A percentile compares a stretch with the other conserved stretches of the same genome.
Conservation (phyloP, 2,888 invertebrate species). For the Lamellibrachia satsuma region DNA sequence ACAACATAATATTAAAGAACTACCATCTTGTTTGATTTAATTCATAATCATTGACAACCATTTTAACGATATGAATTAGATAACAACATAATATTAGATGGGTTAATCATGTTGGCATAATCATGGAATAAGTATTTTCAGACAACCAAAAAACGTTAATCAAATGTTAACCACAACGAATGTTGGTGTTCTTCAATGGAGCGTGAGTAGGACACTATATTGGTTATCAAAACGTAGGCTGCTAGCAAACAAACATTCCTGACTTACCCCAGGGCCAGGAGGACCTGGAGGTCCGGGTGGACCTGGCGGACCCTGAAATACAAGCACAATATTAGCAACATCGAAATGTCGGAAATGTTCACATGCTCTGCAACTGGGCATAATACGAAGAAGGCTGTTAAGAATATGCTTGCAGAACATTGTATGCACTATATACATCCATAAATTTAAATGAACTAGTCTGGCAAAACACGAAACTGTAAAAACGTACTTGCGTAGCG, state of each 20-base stretch:
- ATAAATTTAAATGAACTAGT: too few relatives aligned
- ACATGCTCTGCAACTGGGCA: too few relatives aligned
- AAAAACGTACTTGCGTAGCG: too few relatives aligned
- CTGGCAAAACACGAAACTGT: too few relatives aligned
- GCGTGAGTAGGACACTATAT: neutral
- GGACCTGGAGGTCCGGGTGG: constrained; percentile 68
- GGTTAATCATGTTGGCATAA: neutral
- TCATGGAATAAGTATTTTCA: neutral
- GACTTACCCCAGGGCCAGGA: constrained; percentile 30
- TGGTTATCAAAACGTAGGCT: neutral
- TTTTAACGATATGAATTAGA: neutral
- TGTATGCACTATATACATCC: too few relatives aligned
- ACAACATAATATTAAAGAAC: neutral
- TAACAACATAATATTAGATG: neutral
- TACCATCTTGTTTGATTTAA: neutral
- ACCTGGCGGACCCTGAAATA: constrained; percentile 61
- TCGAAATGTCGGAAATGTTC: neutral
- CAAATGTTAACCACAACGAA: neutral
- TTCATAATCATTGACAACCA: neutral
- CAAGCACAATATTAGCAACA: constrained; percentile 18
- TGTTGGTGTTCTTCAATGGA: neutral
- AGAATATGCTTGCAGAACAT: too few relatives aligned
- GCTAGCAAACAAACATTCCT: neutral
- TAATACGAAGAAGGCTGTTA: too few relatives aligned
- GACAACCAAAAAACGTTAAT: neutral